Evolutionary conservation across 2,888 invertebrate genomes (phyloP).

Genomic region (Dynastes hyllus): DNA sequence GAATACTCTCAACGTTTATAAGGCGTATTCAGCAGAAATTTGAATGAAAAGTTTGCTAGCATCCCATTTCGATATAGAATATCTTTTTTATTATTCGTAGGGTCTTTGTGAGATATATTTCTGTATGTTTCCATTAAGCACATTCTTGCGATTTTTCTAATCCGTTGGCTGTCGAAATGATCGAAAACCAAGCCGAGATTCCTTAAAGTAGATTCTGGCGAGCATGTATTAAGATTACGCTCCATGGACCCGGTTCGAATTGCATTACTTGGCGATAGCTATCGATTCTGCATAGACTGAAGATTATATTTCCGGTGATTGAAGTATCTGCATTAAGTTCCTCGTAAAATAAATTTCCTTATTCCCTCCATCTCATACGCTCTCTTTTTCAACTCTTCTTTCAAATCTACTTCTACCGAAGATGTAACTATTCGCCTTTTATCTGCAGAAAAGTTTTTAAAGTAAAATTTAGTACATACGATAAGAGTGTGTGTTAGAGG

Average conservation of each 20-base stretch:
- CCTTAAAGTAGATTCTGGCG: constrained; percentile 1
- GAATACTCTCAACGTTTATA: too few relatives aligned
- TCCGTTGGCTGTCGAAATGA: neutral
- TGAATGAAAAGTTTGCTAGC: too few relatives aligned
- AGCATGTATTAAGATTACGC: constrained; percentile 15
- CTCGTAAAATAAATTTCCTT: constrained; percentile 43
- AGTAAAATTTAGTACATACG: constrained; percentile 40
- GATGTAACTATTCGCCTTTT: constrained; percentile 38
- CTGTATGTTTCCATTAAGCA: neutral
- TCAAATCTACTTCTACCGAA: neutral
- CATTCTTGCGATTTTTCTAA: constrained; percentile 6
- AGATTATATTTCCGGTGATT: constrained; percentile 46
- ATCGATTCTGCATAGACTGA: constrained; percentile 41
- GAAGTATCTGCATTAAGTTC: constrained; percentile 37
- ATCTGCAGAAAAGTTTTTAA: constrained; percentile 34
- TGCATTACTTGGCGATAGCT: constrained; percentile 34
- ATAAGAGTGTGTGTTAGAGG: constrained; percentile 24
- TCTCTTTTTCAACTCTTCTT: constrained; percentile 21
- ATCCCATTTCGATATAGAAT: too few relatives aligned
- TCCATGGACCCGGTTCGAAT: constrained; percentile 3
- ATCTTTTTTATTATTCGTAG: too few relatives aligned
- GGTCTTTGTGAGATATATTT: neutral
- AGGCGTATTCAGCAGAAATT: too few relatives aligned
- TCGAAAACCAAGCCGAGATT: constrained; percentile 26
- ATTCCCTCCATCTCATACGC: neutral